These are phyloP conservation scores for Cossypha heuglini DNA, from an alignment of 2,797 vertebrate genomes.

Conservation along the genomic window DNA sequence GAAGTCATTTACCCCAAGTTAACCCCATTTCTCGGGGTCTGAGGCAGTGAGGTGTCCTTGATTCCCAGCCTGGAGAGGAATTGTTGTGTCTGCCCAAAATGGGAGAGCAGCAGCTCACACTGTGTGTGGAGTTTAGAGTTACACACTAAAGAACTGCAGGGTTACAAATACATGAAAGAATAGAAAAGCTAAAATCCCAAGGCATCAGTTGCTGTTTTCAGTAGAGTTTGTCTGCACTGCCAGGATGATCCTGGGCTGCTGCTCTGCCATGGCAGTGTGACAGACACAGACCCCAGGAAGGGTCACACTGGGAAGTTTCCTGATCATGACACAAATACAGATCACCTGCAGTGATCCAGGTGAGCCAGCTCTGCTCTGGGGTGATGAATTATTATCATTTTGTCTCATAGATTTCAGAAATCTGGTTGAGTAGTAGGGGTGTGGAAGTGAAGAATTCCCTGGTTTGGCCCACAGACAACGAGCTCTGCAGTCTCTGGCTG, in stretches of 20 bases:
- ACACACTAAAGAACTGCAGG: not conserved
- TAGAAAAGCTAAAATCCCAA: not conserved
- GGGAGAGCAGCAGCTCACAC: rapidly evolving
- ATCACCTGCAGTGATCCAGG: not conserved
- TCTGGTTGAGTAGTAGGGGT: rapidly evolving
- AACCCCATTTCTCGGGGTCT: not conserved
- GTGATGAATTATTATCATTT: not conserved
- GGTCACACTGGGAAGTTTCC: not conserved
- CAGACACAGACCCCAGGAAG: not conserved
- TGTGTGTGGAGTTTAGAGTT: not conserved
- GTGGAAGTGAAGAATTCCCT: not conserved
- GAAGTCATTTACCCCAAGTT: not conserved
- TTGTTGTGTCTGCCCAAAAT: not conserved
- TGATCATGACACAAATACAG: not conserved
- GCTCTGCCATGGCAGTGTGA: not conserved
- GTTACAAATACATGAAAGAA: not conserved
- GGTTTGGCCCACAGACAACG: too few relatives aligned
- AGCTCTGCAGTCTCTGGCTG: not conserved
- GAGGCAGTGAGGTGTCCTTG: not conserved
- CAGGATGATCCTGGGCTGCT: not conserved
- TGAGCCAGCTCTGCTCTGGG: not conserved
- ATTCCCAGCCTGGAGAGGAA: not conserved
- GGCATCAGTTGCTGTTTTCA: not conserved
- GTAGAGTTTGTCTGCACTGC: not conserved
- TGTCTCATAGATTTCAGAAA: not conserved